phyloP scores from a whole-genome alignment of 2,797 vertebrate species.

The Philypnodon macrostomus region DNA sequence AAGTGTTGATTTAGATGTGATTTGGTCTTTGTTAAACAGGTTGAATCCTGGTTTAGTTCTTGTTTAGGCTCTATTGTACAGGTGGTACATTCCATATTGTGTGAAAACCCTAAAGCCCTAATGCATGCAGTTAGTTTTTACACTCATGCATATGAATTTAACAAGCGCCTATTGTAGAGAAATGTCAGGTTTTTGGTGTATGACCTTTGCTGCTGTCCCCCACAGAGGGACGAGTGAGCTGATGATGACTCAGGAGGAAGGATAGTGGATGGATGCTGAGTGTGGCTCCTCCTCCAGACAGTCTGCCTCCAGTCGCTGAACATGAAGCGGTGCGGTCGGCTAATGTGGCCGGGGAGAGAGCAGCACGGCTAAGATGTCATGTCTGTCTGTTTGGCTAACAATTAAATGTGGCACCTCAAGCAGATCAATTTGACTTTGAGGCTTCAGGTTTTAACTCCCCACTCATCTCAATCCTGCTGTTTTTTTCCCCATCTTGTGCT shows the following conservation, averaged over 20 bases:
- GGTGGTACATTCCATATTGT: too few relatives aligned
- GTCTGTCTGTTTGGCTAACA: constrained; percentile 83
- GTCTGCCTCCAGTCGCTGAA: constrained; percentile 76
- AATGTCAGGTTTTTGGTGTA: constrained; percentile 34
- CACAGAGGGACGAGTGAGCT: constrained; percentile 44
- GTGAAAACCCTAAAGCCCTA: background rate
- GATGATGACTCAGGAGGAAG: constrained; percentile 74
- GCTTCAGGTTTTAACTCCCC: constrained; percentile 68
- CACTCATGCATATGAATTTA: constrained; percentile 1
- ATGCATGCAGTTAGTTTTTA: background rate
- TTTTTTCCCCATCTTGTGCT: constrained; percentile 9
- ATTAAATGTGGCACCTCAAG: constrained; percentile 87
- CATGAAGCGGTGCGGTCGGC: constrained; percentile 68
- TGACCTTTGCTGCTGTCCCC: constrained; percentile 75
- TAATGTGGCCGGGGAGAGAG: constrained; percentile 77
- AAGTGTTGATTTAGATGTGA: too few relatives aligned
- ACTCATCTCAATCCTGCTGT: constrained; percentile 41
- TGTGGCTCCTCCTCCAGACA: constrained; percentile 72
- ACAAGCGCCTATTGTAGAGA: constrained; percentile 14
- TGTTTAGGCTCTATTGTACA: too few relatives aligned
- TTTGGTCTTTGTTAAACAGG: too few relatives aligned
- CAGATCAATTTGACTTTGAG: constrained; percentile 84
- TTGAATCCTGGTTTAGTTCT: too few relatives aligned
- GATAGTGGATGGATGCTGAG: constrained; percentile 57
- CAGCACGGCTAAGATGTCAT: constrained; percentile 81